phyloP scores from a whole-genome alignment of 2,888 invertebrate genomes.

The Idaea aversata region DNA sequence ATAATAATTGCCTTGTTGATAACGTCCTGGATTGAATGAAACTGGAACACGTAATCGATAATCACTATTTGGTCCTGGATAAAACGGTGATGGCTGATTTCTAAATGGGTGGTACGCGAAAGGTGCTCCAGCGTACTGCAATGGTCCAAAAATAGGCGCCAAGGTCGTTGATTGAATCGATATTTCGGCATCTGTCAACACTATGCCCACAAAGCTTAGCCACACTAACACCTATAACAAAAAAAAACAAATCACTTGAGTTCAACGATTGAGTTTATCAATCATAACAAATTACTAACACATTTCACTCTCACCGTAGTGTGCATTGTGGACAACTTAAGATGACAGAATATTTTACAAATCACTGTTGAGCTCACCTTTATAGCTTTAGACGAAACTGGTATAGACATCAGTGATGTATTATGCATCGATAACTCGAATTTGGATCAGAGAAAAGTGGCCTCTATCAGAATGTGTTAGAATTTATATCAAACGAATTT shows the following conservation, averaged over 20 bases:
- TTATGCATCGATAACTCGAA: neutral
- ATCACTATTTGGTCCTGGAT: neutral
- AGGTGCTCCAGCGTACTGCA: neutral
- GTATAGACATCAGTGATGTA: slow-evolving; percentile 38
- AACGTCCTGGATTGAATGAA: slow-evolving; percentile 7
- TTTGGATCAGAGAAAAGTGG: slow-evolving; percentile 27
- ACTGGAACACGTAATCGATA: neutral
- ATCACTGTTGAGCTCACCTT: slow-evolving; percentile 56
- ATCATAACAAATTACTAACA: slow-evolving; percentile 36
- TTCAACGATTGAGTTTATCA: slow-evolving; percentile 35
- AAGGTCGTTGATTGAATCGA: slow-evolving; percentile 9
- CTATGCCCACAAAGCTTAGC: slow-evolving; percentile 45
- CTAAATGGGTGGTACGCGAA: neutral
- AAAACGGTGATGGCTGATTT: neutral
- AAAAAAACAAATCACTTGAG: slow-evolving; percentile 12
- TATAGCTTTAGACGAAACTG: slow-evolving; percentile 63
- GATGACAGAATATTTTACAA: slow-evolving; percentile 56
- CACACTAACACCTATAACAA: slow-evolving; percentile 61
- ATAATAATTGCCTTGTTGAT: slow-evolving; percentile 12
- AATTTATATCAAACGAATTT: neutral
- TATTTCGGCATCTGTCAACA: slow-evolving; percentile 18
- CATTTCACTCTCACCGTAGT: slow-evolving; percentile 50
- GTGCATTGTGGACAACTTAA: slow-evolving; percentile 58
- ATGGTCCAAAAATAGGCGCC: neutral
- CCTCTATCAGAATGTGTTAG: slow-evolving; percentile 25